Base-by-base conservation (phyloP, 1,140 invertebrate species). In the Cherax destructor region DNA sequence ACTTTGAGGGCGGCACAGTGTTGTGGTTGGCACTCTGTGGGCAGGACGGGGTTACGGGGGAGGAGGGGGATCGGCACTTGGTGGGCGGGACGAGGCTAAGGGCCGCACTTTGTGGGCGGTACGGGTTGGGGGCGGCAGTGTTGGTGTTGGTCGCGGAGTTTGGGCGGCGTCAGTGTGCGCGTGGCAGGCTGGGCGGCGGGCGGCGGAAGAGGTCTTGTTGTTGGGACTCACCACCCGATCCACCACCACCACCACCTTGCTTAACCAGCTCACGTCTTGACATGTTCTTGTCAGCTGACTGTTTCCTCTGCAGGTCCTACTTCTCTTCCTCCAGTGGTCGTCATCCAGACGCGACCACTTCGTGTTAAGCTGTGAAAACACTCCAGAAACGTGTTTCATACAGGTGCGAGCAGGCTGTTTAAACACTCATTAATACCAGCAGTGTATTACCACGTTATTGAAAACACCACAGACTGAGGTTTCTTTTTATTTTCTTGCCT, bases 121-220 rank as follows among this genome's bases (percentile, higher is more conserved):
- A 65, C 61, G 61, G 61, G 61, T 5, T 74, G 24, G 69, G 21
- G 69, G 69, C 69, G 69, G 16, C 61, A 21, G 69, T 74, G 69
- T n/a, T 69, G 18, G 16, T 74, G 24, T 6, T 30, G 69, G 69
- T 69, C 65, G 65, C 13, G 65, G 65, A 21, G 65, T 11, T 11
- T 74, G 69, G 69, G 69, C 69, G 69, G 69, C 69, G 69, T 74
- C 69, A 74, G 69, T 74, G 21, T 74, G 69, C 69, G 69, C 69
- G 69, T 7, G 69, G 69, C 69, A 74, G 69, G 69, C 69, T 30
- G 69, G n/a, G 21, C 7, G 69, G 69, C 24, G 69, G 69, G 69
- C 61, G 61, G 61, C 61, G 61, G 61, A 65, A 16, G 61, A 13
- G 61, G 61, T 65, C 16, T 10, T 21, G 61, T 65, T 18, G 61